These are phyloP conservation scores for Drosophila neonasuta DNA, from an alignment of 2,888 invertebrate genomes.

Conservation along the genomic window DNA sequence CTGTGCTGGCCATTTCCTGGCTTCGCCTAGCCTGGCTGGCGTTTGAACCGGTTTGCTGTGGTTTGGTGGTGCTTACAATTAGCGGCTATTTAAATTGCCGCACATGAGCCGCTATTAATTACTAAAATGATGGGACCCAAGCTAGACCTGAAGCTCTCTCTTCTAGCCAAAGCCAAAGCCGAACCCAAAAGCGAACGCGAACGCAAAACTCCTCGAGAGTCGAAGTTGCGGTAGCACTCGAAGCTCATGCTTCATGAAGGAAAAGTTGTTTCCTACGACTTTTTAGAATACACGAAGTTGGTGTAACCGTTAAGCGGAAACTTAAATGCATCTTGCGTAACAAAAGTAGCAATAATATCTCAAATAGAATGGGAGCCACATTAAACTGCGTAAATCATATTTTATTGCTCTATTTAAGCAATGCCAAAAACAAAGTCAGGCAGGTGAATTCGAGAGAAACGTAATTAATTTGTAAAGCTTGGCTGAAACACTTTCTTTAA, in stretches of 20 bases:
- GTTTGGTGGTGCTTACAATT: constrained; percentile 64
- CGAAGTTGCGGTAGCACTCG: constrained; percentile 5
- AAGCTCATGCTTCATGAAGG: constrained; percentile 26
- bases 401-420: not conserved
- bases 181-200: constrained; percentile 1
- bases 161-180: not conserved
- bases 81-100: constrained; percentile 70
- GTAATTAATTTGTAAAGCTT: not conserved
- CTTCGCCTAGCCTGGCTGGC: constrained; percentile 40
- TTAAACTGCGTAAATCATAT: constrained; percentile 6
- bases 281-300: constrained; percentile 28
- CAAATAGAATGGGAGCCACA: constrained; percentile 2
- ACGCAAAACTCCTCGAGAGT: not conserved
- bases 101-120: constrained; percentile 69
- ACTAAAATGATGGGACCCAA: constrained; percentile 56
- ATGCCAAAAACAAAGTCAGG: not conserved
- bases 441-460: not conserved
- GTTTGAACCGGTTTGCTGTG: constrained; percentile 50
- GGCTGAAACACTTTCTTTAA: not conserved
- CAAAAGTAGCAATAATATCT: constrained; percentile 20
- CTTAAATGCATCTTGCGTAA: constrained; percentile 43
- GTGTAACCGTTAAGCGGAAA: constrained; percentile 63
- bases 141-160: constrained; percentile 3
- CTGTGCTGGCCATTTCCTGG: constrained; percentile 61
- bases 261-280: constrained; percentile 58